Evolutionary conservation across 2,888 invertebrate genomes (phyloP), one percentile per base, ranked within the genome.

Genomic region (Caenorhabditis japonica): DNA sequence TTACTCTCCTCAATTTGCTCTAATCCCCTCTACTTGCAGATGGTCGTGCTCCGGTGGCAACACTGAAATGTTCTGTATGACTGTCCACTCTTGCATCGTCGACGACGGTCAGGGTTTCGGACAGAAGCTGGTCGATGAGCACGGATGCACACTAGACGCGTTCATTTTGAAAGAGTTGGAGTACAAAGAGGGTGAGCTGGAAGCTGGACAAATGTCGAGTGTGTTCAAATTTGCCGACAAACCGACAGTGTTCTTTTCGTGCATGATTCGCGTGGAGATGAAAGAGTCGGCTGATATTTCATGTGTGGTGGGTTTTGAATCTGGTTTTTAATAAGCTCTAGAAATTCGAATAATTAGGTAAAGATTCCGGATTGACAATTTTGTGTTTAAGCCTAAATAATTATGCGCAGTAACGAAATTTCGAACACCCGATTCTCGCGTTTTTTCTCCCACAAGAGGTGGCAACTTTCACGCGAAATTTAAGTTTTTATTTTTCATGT

Each of bases 141-240:
- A 82, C 12, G 85, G 85, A 2, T 85, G 85, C 58, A 74, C 85
- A 4, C 55, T 79, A 23, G 85, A 85, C 69, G 15, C 70, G 2
- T 76, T 79, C 36, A 77, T 85, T 1, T 59, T 85, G 3, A 76
- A 77, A 39, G 72, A 78, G 39, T 62, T 85, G 5, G 66, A 83
- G 12, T 84, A 83, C 49, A 55, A 51, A 3, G 68, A 69, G 17
- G 15, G 43, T 2, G 73, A 72, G 25, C 56, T 85, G 23, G 68
- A 75, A 38, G 85, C 83, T 5, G 81, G 80, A 13, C 82, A 81
- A 52, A 41, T 76, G 17, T 68, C 83, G 0, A 72, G 56, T 41
- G 84, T 85, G 1, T 85, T 85, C 77, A 86, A 85, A 49, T 86
- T 85, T 52, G 85, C 85, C 10, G 85, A 85, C 52, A 76, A 77